Evolutionary conservation across 2,797 vertebrate species (phyloP).

Genomic region (Rhinophrynus dorsalis): DNA sequence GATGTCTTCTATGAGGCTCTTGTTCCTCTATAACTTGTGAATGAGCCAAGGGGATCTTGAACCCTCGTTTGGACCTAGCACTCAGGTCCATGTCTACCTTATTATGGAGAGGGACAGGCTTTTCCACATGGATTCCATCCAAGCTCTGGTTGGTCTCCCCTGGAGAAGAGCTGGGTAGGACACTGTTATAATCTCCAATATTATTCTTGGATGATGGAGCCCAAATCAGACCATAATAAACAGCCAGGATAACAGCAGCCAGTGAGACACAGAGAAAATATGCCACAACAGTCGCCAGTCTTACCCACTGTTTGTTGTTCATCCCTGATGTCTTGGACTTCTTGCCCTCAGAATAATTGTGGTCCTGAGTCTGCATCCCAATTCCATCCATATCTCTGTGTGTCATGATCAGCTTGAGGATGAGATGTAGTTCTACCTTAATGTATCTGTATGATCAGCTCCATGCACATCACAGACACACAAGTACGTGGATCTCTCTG

Average conservation of each 20-base stretch:
- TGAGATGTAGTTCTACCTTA: not conserved
- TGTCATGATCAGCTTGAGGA: conserved; percentile 22
- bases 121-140: not conserved
- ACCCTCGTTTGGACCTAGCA: conserved; percentile 7
- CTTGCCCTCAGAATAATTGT: conserved; percentile 77
- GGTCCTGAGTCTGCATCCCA: conserved; percentile 51
- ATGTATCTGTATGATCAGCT: not conserved
- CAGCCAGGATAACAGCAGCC: conserved; percentile 80
- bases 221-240: conserved; percentile 87
- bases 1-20: not conserved
- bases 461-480: not conserved
- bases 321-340: conserved; percentile 72
- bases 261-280: conserved; percentile 87
- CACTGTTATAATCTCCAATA: conserved; percentile 30
- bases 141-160: conserved; percentile 27
- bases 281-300: conserved; percentile 82
- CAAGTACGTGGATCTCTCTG: not conserved
- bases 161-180: conserved; percentile 12
- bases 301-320: conserved; percentile 75
- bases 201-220: conserved; percentile 59
- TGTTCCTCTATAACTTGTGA: not conserved
- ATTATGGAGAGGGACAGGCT: not conserved
- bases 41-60: not conserved
- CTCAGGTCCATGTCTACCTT: not conserved
- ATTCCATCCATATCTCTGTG: conserved; percentile 27